Evolutionary conservation across 2,113 vertebrate species (phyloP).

Genomic region (Ranitomeya variabilis): DNA sequence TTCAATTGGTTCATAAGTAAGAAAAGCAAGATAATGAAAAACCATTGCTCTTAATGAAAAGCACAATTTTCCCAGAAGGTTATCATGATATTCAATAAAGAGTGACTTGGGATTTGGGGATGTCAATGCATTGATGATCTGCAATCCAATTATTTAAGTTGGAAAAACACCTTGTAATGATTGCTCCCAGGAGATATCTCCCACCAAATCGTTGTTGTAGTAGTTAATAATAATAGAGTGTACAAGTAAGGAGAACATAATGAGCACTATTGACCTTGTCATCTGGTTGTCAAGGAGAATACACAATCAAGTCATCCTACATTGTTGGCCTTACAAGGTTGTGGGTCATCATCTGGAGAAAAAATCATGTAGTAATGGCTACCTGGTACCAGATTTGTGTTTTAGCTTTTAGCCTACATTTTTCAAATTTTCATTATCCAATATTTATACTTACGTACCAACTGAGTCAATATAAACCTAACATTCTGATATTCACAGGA

Average conservation of each 20-base stretch:
- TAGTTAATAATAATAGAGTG: neutral
- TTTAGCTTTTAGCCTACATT: neutral
- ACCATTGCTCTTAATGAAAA: neutral
- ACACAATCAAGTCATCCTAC: neutral
- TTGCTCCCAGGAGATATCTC: slow-evolving; percentile 5
- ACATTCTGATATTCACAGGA: neutral
- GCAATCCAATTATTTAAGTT: slow-evolving; percentile 19
- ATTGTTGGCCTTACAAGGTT: neutral
- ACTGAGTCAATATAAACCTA: neutral
- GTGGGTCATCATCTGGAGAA: neutral
- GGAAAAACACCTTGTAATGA: slow-evolving; percentile 19
- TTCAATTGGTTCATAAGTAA: neutral
- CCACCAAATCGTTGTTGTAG: slow-evolving; percentile 6
- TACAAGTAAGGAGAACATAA: slow-evolving; percentile 4
- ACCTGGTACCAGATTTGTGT: neutral
- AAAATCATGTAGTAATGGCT: neutral
- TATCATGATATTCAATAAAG: slow-evolving; percentile 10
- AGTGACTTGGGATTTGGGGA: neutral
- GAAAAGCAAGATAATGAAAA: neutral
- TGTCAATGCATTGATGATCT: slow-evolving; percentile 9
- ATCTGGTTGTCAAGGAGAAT: slow-evolving; percentile 14
- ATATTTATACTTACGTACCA: neutral
- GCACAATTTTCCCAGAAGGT: neutral
- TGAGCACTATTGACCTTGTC: neutral
- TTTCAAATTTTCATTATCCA: neutral